These are phyloP conservation scores for Aphis gossypii DNA, from an alignment of 1,140 invertebrate species.

Conservation along the genomic window DNA sequence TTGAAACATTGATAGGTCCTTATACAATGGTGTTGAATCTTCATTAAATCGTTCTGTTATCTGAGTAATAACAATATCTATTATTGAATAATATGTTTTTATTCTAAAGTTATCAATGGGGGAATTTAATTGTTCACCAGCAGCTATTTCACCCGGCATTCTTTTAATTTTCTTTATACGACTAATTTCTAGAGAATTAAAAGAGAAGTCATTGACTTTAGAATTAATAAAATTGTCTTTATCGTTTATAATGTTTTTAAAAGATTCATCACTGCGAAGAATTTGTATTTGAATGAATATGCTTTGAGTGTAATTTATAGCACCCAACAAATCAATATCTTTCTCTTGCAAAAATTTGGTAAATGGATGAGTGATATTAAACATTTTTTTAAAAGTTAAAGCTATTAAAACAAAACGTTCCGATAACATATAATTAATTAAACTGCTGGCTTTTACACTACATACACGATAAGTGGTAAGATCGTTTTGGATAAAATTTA, in stretches of 20 bases:
- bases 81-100: background rate
- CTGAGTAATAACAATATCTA: background rate
- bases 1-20: background rate
- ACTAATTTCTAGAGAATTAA: background rate
- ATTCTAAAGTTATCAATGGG: background rate
- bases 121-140: background rate
- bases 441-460: background rate
- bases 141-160: background rate
- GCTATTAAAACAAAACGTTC: background rate
- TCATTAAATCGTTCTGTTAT: background rate
- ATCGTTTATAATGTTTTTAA: background rate
- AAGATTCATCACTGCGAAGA: background rate
- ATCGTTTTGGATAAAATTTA: background rate
- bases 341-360: background rate
- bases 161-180: background rate
- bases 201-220: background rate
- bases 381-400: background rate
- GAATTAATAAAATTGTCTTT: background rate
- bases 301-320: background rate
- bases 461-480: background rate
- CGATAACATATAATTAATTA: background rate
- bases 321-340: constrained; percentile 1
- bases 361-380: background rate
- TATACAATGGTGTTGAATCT: background rate
- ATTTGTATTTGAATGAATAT: background rate